These are phyloP conservation scores for Melipona quadrifasciata DNA, from an alignment of 1,140 invertebrate genomes.

Conservation along the genomic window DNA sequence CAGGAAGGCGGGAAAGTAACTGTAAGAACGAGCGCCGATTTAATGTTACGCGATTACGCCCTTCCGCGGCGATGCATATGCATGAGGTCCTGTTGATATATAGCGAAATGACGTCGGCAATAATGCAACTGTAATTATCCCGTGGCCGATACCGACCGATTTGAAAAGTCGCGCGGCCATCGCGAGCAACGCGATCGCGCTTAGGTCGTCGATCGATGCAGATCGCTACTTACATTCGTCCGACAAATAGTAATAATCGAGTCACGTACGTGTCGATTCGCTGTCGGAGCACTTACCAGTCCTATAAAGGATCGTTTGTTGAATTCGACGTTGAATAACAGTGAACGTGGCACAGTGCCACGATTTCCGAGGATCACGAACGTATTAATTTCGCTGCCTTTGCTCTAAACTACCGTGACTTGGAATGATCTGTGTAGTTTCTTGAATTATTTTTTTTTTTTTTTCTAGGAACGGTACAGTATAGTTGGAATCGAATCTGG, in stretches of 20 bases:
- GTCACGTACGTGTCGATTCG: slow-evolving; percentile 15
- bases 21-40: slow-evolving; percentile 52
- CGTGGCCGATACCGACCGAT: not conserved
- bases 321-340: not conserved
- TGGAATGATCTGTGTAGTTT: not conserved
- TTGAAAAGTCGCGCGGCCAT: slow-evolving; percentile 24
- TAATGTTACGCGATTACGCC: slow-evolving; percentile 59
- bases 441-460: not conserved
- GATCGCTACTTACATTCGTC: slow-evolving; percentile 41
- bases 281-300: not conserved
- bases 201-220: slow-evolving; percentile 39
- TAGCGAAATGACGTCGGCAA: slow-evolving; percentile 76
- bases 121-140: slow-evolving; percentile 78
- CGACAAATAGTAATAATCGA: slow-evolving; percentile 65
- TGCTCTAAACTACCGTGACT: not conserved
- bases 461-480: too few species aligned
- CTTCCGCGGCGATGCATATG: slow-evolving; percentile 73
- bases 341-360: not conserved
- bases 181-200: slow-evolving; percentile 50
- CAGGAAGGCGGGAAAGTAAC: slow-evolving; percentile 51
- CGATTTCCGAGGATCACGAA: not conserved
- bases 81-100: slow-evolving; percentile 73
- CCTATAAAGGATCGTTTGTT: slow-evolving; percentile 4
- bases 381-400: not conserved
- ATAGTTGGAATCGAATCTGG: too few species aligned